Percentiles rank a stretch among this genome's conserved stretches.
These are phyloP conservation scores for Oxyura jamaicensis DNA, from an alignment of 2,113 vertebrate genomes.

Conservation along the genomic window DNA sequence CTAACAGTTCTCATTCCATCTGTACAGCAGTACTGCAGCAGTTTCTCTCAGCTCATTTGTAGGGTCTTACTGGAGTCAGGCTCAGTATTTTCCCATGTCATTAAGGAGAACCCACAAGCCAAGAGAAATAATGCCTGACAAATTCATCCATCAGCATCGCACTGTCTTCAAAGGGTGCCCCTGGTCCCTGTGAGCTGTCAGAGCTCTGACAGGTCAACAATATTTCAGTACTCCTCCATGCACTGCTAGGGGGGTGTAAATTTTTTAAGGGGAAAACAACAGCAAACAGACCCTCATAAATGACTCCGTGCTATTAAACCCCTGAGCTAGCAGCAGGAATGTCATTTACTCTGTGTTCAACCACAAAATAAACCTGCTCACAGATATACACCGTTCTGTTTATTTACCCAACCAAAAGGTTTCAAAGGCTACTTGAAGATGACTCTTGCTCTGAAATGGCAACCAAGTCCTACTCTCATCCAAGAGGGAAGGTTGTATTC, in stretches of 20 bases:
- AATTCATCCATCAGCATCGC: not conserved
- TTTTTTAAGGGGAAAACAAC: not conserved
- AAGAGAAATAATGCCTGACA: conserved; percentile 36
- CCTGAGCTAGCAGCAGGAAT: not conserved
- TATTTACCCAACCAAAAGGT: not conserved
- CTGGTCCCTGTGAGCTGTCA: not conserved
- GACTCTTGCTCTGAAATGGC: not conserved
- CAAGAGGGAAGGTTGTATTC: not conserved
- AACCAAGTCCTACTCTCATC: not conserved
- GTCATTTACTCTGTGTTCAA: not conserved
- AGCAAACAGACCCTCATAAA: conserved; percentile 5
- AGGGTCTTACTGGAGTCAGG: not conserved
- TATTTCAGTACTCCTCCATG: conserved; percentile 5
- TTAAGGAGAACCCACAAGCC: conserved; percentile 16
- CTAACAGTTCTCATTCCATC: not conserved
- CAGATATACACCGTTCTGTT: not conserved
- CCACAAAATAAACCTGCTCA: not conserved
- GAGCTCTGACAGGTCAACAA: not conserved
- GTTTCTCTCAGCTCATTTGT: not conserved
- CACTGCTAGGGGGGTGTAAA: not conserved
- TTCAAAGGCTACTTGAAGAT: not conserved
- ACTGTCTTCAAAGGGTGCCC: not conserved
- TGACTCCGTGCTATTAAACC: not conserved
- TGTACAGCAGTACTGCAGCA: not conserved
- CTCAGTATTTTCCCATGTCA: not conserved